Evolutionary conservation across 2,888 invertebrate species (phyloP), one percentile per base, ranked within the genome.

Genomic region (Scaptomyza reducta): DNA sequence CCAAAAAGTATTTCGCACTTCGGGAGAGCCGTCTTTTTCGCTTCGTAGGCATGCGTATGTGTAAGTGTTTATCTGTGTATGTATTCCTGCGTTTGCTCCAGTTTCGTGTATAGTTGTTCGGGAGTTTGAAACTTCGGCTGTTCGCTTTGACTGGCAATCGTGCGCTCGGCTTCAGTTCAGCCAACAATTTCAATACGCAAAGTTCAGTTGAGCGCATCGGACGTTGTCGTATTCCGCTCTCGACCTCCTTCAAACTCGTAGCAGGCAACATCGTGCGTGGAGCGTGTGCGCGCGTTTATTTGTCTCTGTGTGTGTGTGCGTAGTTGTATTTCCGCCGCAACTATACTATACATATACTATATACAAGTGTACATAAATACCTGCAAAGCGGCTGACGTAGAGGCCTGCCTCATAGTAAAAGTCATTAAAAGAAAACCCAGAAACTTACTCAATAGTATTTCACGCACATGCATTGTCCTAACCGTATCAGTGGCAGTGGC

Each of bases 121-220:
- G 60, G 22, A 66, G 31, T 50, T 40, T 58, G 7, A n/a, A 54
- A 45, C 60, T 61, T 75, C 65, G 75, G 49, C 55, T 57, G 6
- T 40, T 16, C 40, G 33, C 47, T 72, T 71, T 74, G 77, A 49
- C 58, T 50, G 46, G 46, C 45, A 45, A 54, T 41, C 40, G 16
- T 33, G 18, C 45, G 61, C 42, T 78, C 79, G 75, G 75, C 68
- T 70, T 70, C 53, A 63, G 64, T 50, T 68, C 54, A 76, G 77
- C 56, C 38, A 69, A 68, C 72, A 58, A 64, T 74, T 89, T 89
- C 73, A 90, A 89, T 90, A 88, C 87, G 85, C 78, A 85, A 84
- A 87, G 85, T 89, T 89, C 85, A 80, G 81, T 84, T 86, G 90
- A 90, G 88, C 90, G 89, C 89, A 87, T 89, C 88, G 89, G 82